Base-by-base conservation (phyloP, 2,113 vertebrate genomes). In the Aplodontia rufa region DNA sequence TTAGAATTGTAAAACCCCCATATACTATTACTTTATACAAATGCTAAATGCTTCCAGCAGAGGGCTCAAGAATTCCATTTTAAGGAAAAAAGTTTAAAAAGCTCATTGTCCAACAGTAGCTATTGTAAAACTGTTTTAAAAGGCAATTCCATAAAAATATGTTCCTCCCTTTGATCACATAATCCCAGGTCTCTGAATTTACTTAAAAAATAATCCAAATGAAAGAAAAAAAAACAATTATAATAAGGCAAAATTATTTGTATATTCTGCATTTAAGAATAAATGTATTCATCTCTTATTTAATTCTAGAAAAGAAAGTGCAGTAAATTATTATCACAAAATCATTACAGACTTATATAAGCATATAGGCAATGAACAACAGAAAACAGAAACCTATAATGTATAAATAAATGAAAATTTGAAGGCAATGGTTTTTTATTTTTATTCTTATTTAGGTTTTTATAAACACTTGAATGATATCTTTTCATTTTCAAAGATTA, bases 31-130 rank as follows among this genome's bases (percentile, higher is more conserved):
- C 24, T 55, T 90, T 5, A 3, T 81, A 98, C 80, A 98, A 96
- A 89, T 98, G 97, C 93, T 82, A 91, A 95, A 51, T 32, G 37
- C 71, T 98, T 97, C 98, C 98, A 98, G 97, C 97, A 98, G 98
- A 97, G 98, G 98, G 98, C 98, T 97, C 98, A 96, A 96, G 92
- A 92, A 96, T 94, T 96, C 98, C 97, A 96, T 91, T 95, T 97
- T 94, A 93, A 90, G 72, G 49, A 95, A 49, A 94, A 87, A 80
- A 87, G 8, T 75, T 95, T 12, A 53, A 62, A 96, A 97, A 96
- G 30, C 3, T 82, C 68, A 40, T 5, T 51, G 2, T 32, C 37
- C 12, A 60, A 45, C 1, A 84, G 16, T 8, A 71, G 17, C 28
- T 72, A 51, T 2, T 74, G 3, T 26, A 89, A 96, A 86, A 74